Evolutionary conservation across 2,113 vertebrate species (phyloP), one percentile per base, ranked within the genome.

Genomic region (Tamias sibiricus): DNA sequence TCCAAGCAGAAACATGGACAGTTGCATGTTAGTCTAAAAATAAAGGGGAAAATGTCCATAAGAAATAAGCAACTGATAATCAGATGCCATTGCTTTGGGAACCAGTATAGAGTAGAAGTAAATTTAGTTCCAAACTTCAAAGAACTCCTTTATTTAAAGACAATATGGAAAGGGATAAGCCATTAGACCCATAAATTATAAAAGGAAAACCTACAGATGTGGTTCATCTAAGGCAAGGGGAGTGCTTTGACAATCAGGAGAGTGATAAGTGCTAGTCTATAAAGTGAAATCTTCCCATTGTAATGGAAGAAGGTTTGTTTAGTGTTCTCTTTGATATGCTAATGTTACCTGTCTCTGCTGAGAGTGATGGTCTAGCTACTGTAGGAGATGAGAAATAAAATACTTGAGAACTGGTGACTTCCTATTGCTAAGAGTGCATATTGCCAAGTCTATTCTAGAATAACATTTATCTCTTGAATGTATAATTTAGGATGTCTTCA

Each of bases 351-450:
- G 57, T 87, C 42, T 7, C 9, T 91, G 49, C n/a, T 77, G 87
- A 72, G 6, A 90, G 20, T 66, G 74, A 94, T 75, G 30, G 37
- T 91, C 92, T 94, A 68, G 68, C 62, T 85, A 69, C 54, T 83
- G 5, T 17, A 66, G 49, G 37, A 87, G 47, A 80, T 68, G 87
- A 32, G 52, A 83, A 91, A 92, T 87, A 92, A 96, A 92, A 72
- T 94, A 44, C 47, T 96, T 92, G 22, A 87, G 76, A 96, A 76
- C 28, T 57, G 54, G 76, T 90, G 66, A 88, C 88, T 97, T 96
- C 10, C 26, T 91, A 76, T 84, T 92, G 57, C 87, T 79, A 92
- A 95, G 57, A 95, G 68, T 22, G 1, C 62, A 77, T 84, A 44
- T n/a, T 82, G 62, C 59, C 96, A 84, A 69, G 40, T 96, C 52